Conservation (phyloP, 2,113 vertebrate species). For the Eretmochelys imbricata region DNA sequence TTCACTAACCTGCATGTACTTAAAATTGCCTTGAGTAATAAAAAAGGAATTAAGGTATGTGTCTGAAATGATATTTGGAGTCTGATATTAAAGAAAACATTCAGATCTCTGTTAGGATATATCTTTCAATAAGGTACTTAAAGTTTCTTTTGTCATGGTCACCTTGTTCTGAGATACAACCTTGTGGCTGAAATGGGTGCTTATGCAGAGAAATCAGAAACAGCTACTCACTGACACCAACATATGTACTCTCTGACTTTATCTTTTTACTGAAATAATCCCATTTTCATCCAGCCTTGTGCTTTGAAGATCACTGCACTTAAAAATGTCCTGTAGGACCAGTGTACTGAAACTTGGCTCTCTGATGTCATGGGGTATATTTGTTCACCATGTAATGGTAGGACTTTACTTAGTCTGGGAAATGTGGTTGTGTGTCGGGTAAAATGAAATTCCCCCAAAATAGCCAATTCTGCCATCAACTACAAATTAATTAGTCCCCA, state of each 20-base stretch:
- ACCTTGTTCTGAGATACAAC: background rate
- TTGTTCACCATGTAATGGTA: background rate
- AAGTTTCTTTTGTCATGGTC: slow-evolving; percentile 5
- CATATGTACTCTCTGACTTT: background rate
- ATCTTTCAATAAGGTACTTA: background rate
- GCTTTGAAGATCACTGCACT: background rate
- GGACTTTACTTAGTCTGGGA: background rate
- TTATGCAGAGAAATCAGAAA: background rate
- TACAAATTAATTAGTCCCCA: background rate
- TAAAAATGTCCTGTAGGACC: background rate
- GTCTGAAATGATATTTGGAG: background rate
- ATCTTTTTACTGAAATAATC: background rate
- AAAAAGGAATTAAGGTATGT: background rate
- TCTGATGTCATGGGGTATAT: background rate
- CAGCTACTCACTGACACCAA: background rate
- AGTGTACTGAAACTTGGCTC: background rate
- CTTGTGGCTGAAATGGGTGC: background rate
- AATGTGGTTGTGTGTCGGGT: background rate
- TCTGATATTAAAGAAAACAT: slow-evolving; percentile 10
- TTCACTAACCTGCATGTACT: background rate
- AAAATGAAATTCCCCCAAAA: background rate
- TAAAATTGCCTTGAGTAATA: background rate
- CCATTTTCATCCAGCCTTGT: background rate
- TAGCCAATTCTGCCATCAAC: background rate
- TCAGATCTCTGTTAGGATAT: background rate